phyloP scores from a whole-genome alignment of 1,140 invertebrate species.

The Trichogramma pretiosum region DNA sequence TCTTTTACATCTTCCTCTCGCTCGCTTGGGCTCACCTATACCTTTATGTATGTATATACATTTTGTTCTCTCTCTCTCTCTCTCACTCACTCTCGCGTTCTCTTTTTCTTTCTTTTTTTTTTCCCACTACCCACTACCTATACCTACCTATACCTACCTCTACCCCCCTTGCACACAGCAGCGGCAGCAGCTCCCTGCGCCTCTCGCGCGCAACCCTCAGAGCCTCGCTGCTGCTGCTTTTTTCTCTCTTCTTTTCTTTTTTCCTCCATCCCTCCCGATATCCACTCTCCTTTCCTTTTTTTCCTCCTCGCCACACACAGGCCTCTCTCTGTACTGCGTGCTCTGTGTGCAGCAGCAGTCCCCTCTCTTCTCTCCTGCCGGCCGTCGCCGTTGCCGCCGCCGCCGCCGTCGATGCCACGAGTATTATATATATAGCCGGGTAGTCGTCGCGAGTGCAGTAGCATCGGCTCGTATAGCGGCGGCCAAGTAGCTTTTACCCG shows the following conservation, averaged over 20 bases:
- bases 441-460: too few species aligned
- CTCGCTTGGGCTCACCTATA: conserved; percentile 14
- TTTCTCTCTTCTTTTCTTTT: not conserved
- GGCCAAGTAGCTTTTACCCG: too few species aligned
- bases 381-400: not conserved
- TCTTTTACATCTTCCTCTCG: conserved; percentile 36
- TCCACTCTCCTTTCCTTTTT: conserved; percentile 11
- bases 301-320: too few species aligned
- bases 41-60: not conserved
- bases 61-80: conserved; percentile 10
- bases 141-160: conserved; percentile 13
- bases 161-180: conserved; percentile 22
- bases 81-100: conserved; percentile 15
- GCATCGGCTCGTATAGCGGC: too few species aligned
- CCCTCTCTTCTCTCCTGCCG: too few species aligned
- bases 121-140: conserved; percentile 14
- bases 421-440: too few species aligned
- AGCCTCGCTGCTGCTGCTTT: conserved; percentile 12
- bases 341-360: too few species aligned
- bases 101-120: conserved; percentile 16
- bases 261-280: conserved; percentile 3
- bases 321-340: too few species aligned
- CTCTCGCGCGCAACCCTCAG: conserved; percentile 9
- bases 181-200: conserved; percentile 26
- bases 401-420: too few species aligned